Evolutionary conservation across 2,113 vertebrate genomes (phyloP), one percentile per base, ranked within the genome.

Genomic region (Oreotrochilus melanogaster): DNA sequence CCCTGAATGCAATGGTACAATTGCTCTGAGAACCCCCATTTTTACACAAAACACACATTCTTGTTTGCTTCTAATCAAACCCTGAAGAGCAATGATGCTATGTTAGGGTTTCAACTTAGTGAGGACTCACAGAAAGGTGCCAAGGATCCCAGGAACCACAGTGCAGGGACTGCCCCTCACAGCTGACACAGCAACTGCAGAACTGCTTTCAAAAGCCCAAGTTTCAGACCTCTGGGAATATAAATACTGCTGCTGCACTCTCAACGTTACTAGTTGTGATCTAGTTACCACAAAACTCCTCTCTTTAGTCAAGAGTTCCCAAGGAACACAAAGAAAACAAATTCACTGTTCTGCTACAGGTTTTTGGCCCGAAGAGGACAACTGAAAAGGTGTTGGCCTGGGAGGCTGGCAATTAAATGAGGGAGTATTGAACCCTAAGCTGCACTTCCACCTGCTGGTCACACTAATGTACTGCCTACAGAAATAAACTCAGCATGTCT

Each of bases 391-490:
- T 50, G 50, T 18, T 11, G 69, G 62, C 31, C 30, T n/a, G 5
- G 28, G 37, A 92, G 71, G 30, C 51, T 6, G 6, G 58, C 50
- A 70, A 31, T 28, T 27, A 54, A n/a, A 65, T 0, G 1, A 89
- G 16, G 42, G 16, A 75, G 64, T 53, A 56, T 0, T 14, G 57
- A 56, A 11, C 33, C 61, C 16, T 2, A 24, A 69, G 69, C 67
- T 69, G 54, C 65, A 62, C 78, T 91, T 81, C 97, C 97, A 84
- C 89, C 97, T 95, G 92, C 96, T 96, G 97, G 95, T 39, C 70
- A 51, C 2, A 37, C 6, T 16, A 4, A 14, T 0, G 7, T 30
- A 87, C 21, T 64, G 48, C 75, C 82, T 42, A n/a, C 9, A 8
- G 7, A 62, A 75, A 81, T 23, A 18, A 47, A 60, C 3, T 28